Conservation (phyloP, 1,140 invertebrate species). For the Ceratina japonica region DNA sequence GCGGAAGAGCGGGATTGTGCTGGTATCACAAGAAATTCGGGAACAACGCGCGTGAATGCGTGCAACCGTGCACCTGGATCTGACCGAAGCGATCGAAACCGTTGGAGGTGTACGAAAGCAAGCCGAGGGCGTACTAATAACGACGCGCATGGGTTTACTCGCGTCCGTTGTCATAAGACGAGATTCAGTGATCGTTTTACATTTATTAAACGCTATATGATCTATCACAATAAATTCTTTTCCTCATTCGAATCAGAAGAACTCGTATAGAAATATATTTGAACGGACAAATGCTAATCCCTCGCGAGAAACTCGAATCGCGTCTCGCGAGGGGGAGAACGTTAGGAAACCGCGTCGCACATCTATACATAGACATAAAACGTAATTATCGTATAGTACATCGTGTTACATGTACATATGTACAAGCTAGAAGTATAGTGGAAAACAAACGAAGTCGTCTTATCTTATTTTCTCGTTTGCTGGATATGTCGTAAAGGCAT, state of each 20-base stretch:
- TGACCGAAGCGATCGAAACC: no score
- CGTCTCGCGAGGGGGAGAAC: conserved; percentile 4
- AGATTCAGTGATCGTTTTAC: conserved; percentile 49
- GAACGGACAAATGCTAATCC: conserved; percentile 31
- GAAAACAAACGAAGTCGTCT: conserved; percentile 50
- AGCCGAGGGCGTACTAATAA: conserved; percentile 19
- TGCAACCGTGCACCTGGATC: no score
- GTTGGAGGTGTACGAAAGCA: no score
- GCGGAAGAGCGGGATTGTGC: no score
- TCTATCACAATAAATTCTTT: conserved; percentile 64
- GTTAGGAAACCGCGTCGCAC: conserved; percentile 28
- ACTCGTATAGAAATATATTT: conserved; percentile 45
- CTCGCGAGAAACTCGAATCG: conserved; percentile 31
- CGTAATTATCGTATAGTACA: conserved; percentile 33
- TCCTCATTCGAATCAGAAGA: conserved; percentile 15
- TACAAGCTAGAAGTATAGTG: conserved; percentile 59
- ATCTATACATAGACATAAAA: conserved; percentile 51
- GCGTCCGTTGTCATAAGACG: conserved; percentile 56
- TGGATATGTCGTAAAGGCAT: conserved; percentile 70
- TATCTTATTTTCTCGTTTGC: conserved; percentile 25
- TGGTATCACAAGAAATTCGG: no score
- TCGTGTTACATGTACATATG: conserved; percentile 48
- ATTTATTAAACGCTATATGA: conserved; percentile 56
- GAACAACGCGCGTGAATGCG: no score
- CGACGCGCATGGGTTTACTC: conserved; percentile 58